phyloP scores from a whole-genome alignment of 2,113 vertebrate species.

The Anas platyrhynchos region DNA sequence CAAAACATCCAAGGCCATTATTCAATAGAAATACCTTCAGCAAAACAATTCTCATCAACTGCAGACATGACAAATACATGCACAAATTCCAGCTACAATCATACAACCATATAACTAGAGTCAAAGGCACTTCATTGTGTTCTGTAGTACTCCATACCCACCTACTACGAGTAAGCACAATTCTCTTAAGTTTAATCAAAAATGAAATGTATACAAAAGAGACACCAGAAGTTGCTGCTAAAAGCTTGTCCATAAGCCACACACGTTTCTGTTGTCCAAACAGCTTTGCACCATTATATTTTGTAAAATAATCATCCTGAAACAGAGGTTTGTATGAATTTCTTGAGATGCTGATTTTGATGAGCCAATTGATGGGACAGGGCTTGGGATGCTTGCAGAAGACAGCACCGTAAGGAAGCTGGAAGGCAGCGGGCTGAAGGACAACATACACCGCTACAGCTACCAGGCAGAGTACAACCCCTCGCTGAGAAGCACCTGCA shows the following conservation, averaged over 20 bases:
- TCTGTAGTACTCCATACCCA: neutral
- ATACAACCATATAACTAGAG: neutral
- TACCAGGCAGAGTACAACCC: neutral
- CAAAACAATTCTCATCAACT: neutral
- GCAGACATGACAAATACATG: neutral
- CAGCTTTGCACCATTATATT: neutral
- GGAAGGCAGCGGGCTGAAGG: neutral
- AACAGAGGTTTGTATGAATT: neutral
- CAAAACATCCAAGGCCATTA: neutral
- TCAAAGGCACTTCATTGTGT: neutral
- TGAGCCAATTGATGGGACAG: neutral
- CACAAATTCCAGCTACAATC: neutral
- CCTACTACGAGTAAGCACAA: neutral
- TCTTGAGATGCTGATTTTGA: neutral
- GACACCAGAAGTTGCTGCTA: neutral
- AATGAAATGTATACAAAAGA: neutral
- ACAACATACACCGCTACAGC: rapidly evolving
- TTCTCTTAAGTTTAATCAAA: neutral
- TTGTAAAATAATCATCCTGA: neutral
- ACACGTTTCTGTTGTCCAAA: neutral
- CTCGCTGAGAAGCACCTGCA: neutral
- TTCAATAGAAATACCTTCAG: neutral
- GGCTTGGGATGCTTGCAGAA: neutral
- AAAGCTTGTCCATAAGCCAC: neutral
- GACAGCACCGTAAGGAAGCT: neutral